These are phyloP conservation scores for Abramis brama DNA, from an alignment of 2,113 vertebrate species.

Conservation along the genomic window DNA sequence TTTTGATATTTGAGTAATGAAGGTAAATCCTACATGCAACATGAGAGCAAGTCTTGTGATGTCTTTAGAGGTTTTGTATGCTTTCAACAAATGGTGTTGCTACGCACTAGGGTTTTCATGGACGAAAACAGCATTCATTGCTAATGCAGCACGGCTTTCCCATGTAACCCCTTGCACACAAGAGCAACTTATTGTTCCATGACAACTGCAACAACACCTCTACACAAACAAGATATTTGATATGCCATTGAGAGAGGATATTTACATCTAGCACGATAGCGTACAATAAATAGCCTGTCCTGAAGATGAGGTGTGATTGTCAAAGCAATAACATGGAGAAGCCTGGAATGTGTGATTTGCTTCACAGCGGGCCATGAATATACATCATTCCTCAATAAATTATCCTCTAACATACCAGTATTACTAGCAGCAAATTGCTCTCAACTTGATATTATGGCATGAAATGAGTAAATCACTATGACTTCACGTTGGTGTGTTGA, in stretches of 20 bases:
- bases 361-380: constrained; percentile 14
- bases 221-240: constrained; percentile 39
- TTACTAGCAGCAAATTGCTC: constrained; percentile 1
- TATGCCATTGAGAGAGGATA: constrained; percentile 28
- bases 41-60: constrained; percentile 7
- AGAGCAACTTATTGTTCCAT: constrained; percentile 39
- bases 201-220: constrained; percentile 38
- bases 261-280: constrained; percentile 29
- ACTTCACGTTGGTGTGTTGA: constrained; percentile 3
- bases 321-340: neutral
- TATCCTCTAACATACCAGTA: neutral
- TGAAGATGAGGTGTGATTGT: constrained; percentile 20
- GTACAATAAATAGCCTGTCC: constrained; percentile 15
- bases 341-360: constrained; percentile 11
- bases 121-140: constrained; percentile 22
- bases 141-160: constrained; percentile 19
- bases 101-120: constrained; percentile 56
- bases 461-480: constrained; percentile 18
- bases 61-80: neutral
- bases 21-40: neutral
- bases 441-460: constrained; percentile 5
- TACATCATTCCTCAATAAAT: constrained; percentile 13
- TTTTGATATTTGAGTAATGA: constrained; percentile 28
- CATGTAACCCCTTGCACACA: neutral
- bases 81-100: constrained; percentile 54